Evolutionary conservation across 2,113 vertebrate species (phyloP).

Genomic region (Clarias gariepinus): DNA sequence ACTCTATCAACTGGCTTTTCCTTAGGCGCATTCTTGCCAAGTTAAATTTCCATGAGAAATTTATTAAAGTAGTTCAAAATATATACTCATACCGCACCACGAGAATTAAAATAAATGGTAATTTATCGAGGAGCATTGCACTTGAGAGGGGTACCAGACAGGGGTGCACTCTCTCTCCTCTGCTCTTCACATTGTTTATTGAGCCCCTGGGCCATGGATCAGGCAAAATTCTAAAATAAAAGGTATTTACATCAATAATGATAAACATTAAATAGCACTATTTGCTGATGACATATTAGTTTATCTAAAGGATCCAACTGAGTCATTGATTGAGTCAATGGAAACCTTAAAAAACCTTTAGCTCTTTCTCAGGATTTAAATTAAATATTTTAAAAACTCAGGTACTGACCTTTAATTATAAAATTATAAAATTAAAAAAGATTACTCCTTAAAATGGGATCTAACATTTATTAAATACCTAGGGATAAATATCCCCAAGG

Average conservation of each 20-base stretch:
- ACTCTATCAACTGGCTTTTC: conserved; percentile 11
- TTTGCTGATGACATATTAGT: conserved; percentile 37
- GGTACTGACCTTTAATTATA: not conserved
- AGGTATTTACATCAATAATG: conserved; percentile 14
- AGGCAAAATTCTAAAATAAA: conserved; percentile 35
- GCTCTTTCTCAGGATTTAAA: conserved; percentile 36
- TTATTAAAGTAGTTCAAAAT: conserved; percentile 19
- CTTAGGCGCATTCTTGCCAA: not conserved
- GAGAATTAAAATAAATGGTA: conserved; percentile 35
- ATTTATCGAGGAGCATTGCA: not conserved
- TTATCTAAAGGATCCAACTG: conserved; percentile 22
- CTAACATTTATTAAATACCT: not conserved
- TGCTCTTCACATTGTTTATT: conserved; percentile 38
- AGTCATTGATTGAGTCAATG: not conserved
- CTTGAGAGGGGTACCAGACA: not conserved
- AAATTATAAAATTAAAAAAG: not conserved
- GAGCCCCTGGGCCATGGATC: conserved; percentile 32
- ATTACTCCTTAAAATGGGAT: not conserved
- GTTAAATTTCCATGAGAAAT: conserved; percentile 26
- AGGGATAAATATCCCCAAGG: conserved; percentile 9
- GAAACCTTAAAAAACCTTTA: not conserved
- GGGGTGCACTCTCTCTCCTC: no score
- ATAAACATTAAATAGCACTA: conserved; percentile 21
- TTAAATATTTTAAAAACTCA: conserved; percentile 38
- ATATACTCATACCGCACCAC: not conserved